These are phyloP conservation scores for Gobio occitaniae DNA, from an alignment of 2,797 vertebrate species.

Conservation along the genomic window DNA sequence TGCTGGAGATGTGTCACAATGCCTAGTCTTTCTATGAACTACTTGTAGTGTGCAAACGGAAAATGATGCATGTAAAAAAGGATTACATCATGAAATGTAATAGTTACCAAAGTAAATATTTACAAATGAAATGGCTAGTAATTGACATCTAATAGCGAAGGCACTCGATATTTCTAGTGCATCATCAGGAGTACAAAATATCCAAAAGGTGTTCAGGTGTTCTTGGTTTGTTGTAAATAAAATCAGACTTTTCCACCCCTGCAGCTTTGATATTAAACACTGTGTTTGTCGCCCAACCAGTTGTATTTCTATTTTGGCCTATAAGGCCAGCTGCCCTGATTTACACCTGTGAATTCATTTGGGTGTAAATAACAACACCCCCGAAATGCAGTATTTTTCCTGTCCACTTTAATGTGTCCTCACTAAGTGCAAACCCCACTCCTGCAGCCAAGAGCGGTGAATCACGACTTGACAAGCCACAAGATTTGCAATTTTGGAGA, in stretches of 20 bases:
- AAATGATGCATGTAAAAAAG: background rate
- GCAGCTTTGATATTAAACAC: background rate
- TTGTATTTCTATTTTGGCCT: constrained; percentile 33
- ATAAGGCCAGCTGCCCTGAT: constrained; percentile 33
- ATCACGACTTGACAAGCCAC: constrained; percentile 38
- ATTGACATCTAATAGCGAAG: background rate
- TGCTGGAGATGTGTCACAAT: background rate
- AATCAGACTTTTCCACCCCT: background rate
- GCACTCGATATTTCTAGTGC: constrained; percentile 34
- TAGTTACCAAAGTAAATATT: background rate
- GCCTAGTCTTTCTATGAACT: background rate
- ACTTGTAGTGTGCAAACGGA: background rate
- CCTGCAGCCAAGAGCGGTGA: constrained; percentile 7
- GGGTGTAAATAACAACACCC: constrained; percentile 47
- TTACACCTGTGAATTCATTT: constrained; percentile 48
- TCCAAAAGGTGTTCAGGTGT: background rate
- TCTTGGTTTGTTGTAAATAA: background rate
- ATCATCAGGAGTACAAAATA: background rate
- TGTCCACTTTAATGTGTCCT: constrained; percentile 42
- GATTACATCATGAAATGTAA: background rate
- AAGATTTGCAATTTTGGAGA: background rate
- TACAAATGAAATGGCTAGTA: background rate
- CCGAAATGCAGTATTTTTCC: constrained; percentile 26
- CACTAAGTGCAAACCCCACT: constrained; percentile 31
- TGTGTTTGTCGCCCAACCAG: background rate